Evolutionary conservation across 2,797 vertebrate genomes (phyloP), one percentile per base, ranked within the genome.

Genomic region (Paramormyrops hopkinsi): DNA sequence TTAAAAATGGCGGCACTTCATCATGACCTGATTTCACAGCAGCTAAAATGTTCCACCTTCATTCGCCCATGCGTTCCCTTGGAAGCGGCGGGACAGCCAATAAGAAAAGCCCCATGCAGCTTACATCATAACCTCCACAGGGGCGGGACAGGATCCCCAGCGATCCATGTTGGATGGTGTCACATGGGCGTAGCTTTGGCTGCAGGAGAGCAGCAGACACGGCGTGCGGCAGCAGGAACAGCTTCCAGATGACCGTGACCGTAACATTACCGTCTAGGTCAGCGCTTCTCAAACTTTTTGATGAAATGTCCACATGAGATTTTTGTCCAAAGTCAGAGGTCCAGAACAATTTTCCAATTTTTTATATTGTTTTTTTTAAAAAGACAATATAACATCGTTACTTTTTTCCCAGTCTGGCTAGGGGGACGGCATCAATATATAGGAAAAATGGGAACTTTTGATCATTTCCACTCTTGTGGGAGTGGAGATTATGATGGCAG

Each of bases 1-100:
- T 94, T 94, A 94, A 93, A 95, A 93, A 92, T 94, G 94, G 93
- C 92, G 93, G 92, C 91, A 93, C 93, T 93, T 92, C 83, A 90
- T 91, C 48, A 22, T 29, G n/a, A 73, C 69, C 33, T 73, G 69
- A 17, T 33, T 37, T 33, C 69, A 37, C 14, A 33, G 69, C 69
- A 37, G 69, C 29, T 73, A 17, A 17, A 14, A 73, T 37, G 29
- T 37, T 17, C 69, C 29, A 14, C 29, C 14, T 73, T 73, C 19
- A 73, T 73, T 73, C 14, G 3, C 11, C 12, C 33, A 11, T 17
- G 33, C 33, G 1, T 73, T 73, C 12, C 69, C 33, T 4, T 73
- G 29, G 33, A 73, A 73, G 69, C 1, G 12, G 33, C 0, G 4
- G 5, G 33, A 29, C 29, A 33, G 12, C 29, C 69, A 73, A 6